Base-by-base conservation (phyloP, 2,888 invertebrate species). In the Thereva unica region DNA sequence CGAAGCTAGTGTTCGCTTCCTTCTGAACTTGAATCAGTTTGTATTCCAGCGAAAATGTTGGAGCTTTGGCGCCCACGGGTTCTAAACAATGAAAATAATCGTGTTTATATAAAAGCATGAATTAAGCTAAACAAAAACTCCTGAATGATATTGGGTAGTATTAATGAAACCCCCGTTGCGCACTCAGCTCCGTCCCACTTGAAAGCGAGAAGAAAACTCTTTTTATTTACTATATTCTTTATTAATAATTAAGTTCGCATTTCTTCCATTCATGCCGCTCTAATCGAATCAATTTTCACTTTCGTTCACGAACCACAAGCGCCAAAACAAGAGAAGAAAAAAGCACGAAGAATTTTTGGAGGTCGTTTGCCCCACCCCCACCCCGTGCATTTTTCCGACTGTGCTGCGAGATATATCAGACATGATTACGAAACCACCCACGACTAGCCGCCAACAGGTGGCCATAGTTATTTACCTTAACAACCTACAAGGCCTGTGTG, bases 11-110 rank as follows among this genome's bases (percentile, higher is more conserved):
- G 42, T 59, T 49, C 35, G 69, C 61, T 7, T 65, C 64, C 66
- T 70, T 74, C 59, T 74, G 71, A 34, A 75, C 71, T 68, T 75
- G 71, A 66, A 75, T 74, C 8, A 69, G 65, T 67, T 80, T 76
- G 78, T 82, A 77, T 78, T 82, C 74, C 80, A 73, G 67, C 6
- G 75, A 72, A 67, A 76, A 73, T 74, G 86, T 86, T 68, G 88
- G 87, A 54, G 86, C 83, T 76, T 88, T 87, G 69, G 86, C 85
- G 78, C 87, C 87, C 69, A 88, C 85, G 5, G 88, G 88, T 77
- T 88, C 88, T 88, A 83, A 61, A 72, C 70, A 71, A 76, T 74
- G 75, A 71, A 38, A 66, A 42, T 38, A 2, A 37, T 23, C 2
- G 23, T 23, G 23, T 23, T n/a, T n/a, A n/a, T 23, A 23, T 23